Base-by-base conservation (phyloP, 2,888 invertebrate genomes). In the Athetis lepigone region DNA sequence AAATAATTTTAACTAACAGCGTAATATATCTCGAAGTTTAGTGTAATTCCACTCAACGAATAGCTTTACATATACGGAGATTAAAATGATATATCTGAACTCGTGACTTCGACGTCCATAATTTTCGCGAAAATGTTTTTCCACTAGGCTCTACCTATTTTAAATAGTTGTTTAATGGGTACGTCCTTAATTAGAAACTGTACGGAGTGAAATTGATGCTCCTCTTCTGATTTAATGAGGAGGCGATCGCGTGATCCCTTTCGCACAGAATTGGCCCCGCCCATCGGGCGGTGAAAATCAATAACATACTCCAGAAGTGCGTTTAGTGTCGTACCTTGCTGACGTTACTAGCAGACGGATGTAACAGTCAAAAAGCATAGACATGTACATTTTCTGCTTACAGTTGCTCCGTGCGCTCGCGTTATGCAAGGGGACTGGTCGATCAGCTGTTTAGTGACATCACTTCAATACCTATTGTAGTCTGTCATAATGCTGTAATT, bases 81-180 rank as follows among this genome's bases (percentile, higher is more conserved):
- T 75, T 77, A 73, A 75, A 69, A 80, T 78, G 71, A 80, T 75
- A 75, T 79, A 78, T 78, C 75, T 79, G 77, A 83, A 86, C 85
- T 86, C 85, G 75, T 75, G 84, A 83, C 85, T 88, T 88, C 84
- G 85, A 83, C 85, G 85, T 77, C 85, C 84, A 89, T 90, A 88
- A 88, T 89, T 90, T 88, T 90, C 85, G 85, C 83, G 85, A 86
- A 90, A 92, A 91, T 88, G 88, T 91, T 92, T 92, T 92, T 89
- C 88, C 85, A 85, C 85, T 85, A 84, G 86, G 86, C 88, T 88
- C 78, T 90, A 89, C 92, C 92, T 94, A 92, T 94, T 94, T 94
- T 90, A 91, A 94, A 94, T 93, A 94, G 94, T 93, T 93, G 88
- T 90, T 92, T 94, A 94, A 94, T 94, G 89, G 94, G 91, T 85